These are phyloP conservation scores for Solenopsis fugax DNA, from an alignment of 1,140 invertebrate genomes.

Conservation along the genomic window DNA sequence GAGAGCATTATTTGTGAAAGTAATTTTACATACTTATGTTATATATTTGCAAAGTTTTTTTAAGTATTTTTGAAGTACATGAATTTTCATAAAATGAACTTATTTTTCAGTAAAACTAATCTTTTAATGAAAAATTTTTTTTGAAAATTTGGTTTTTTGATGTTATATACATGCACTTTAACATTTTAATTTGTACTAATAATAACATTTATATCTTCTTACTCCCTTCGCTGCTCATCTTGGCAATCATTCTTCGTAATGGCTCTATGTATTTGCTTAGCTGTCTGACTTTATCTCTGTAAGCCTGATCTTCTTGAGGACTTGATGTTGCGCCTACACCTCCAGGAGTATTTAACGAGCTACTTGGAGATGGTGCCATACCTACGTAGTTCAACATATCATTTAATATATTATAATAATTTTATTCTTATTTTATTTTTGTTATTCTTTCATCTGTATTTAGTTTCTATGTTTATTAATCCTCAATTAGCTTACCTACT, in stretches of 20 bases:
- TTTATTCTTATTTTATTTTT: not conserved
- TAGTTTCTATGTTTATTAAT: conserved; percentile 34
- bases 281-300: conserved; percentile 96
- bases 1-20: not conserved
- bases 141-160: not conserved
- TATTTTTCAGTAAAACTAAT: not conserved
- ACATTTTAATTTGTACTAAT: not conserved
- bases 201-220: conserved; percentile 65
- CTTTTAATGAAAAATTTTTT: not conserved
- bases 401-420: conserved; percentile 12
- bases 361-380: conserved; percentile 93
- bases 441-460: not conserved
- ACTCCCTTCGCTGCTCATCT: conserved; percentile 94
- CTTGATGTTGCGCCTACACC: conserved; percentile 90
- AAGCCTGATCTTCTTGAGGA: conserved; percentile 95
- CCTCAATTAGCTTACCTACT: conserved; percentile 74
- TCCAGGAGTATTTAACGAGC: conserved; percentile 93
- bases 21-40: not conserved
- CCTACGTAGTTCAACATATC: conserved; percentile 78
- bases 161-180: not conserved
- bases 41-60: not conserved
- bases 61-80: not conserved
- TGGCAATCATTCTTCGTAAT: conserved; percentile 94
- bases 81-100: not conserved
- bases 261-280: conserved; percentile 97